Percentiles rank a stretch among this genome's conserved stretches.
These are phyloP conservation scores for Smittia aterrima DNA, from an alignment of 2,888 invertebrate genomes.

Conservation along the genomic window DNA sequence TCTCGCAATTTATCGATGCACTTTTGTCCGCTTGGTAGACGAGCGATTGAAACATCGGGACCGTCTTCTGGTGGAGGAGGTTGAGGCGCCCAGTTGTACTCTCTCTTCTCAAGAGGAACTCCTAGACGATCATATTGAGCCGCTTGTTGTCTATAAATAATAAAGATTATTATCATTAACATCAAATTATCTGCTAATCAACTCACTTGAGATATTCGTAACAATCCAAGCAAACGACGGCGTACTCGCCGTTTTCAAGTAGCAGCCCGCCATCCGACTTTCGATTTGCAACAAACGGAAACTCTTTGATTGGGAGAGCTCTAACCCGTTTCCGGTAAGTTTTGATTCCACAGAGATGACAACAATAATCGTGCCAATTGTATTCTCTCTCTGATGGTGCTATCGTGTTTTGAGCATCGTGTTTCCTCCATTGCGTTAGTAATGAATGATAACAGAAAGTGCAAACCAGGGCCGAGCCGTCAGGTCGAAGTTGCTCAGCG, in stretches of 20 bases:
- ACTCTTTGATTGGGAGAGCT: conserved; percentile 82
- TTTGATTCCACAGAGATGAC: conserved; percentile 87
- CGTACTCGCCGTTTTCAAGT: conserved; percentile 84
- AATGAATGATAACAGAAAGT: conserved; percentile 92
- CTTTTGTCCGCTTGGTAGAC: conserved; percentile 81
- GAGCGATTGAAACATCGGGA: conserved; percentile 77
- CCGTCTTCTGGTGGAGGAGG: conserved; percentile 90
- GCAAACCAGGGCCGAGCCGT: conserved; percentile 87
- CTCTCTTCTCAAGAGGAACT: conserved; percentile 83
- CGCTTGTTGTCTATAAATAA: conserved; percentile 67
- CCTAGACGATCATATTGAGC: conserved; percentile 87
- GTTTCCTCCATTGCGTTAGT: conserved; percentile 78
- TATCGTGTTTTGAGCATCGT: conserved; percentile 60
- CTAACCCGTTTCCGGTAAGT: conserved; percentile 85
- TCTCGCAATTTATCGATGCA: conserved; percentile 65
- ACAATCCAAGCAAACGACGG: conserved; percentile 89
- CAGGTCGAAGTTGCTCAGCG: conserved; percentile 82
- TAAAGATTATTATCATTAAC: neutral
- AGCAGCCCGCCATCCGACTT: conserved; percentile 81
- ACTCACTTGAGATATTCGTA: conserved; percentile 78
- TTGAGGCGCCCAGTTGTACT: conserved; percentile 92
- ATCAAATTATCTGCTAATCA: no score
- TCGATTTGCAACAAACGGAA: conserved; percentile 82
- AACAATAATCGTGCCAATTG: conserved; percentile 88
- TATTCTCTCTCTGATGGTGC: conserved; percentile 72